Base-by-base conservation (phyloP, 2,113 vertebrate genomes). In the Corythoichthys haematopterus region DNA sequence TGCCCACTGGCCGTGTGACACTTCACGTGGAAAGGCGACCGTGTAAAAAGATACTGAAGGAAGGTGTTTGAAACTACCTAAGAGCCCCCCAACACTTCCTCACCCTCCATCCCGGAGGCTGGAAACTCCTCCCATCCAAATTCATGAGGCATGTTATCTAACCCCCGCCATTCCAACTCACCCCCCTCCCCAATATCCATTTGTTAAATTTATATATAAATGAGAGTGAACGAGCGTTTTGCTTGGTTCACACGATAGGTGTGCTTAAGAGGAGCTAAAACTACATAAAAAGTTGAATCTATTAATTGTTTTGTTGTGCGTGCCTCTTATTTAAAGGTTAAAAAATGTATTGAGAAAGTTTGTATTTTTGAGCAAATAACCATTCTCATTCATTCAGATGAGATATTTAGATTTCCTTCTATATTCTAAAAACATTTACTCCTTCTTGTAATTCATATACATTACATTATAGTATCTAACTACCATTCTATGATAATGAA, bases 61-160 rank as follows among this genome's bases (percentile, higher is more conserved):
- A 62, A 90, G 90, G 89, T 92, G 88, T 84, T 83, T 64, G 73
- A 37, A 13, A 36, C n/a, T 33, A 62, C 60, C 60, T 62, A 62
- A 35, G 33, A 33, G 2, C 33, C 55, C 33, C 53, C 3, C 33
- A 6, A 20, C 10, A 3, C 40, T 28, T 37, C 72, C 64, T 81
- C 69, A 85, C 85, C 84, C 84, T 67, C 72, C 77, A 82, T 85
- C 80, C 66, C 14, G 78, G 38, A 80, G 82, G 80, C 78, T 77
- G 71, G 53, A 89, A 85, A 85, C 91, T 91, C 91, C 91, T 90
- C 91, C 91, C 90, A 89, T 88, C 77, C 65, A 72, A 76, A 87
- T 88, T 84, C 75, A 87, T 89, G 68, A 82, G 87, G 78, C 79
- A 80, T 86, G 72, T 80, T 82, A 82, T 85, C 73, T 85, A 75